Percentiles rank a stretch among this genome's conserved stretches.
phyloP scores from a whole-genome alignment of 2,113 vertebrate genomes.

The Thryonomys swinderianus region DNA sequence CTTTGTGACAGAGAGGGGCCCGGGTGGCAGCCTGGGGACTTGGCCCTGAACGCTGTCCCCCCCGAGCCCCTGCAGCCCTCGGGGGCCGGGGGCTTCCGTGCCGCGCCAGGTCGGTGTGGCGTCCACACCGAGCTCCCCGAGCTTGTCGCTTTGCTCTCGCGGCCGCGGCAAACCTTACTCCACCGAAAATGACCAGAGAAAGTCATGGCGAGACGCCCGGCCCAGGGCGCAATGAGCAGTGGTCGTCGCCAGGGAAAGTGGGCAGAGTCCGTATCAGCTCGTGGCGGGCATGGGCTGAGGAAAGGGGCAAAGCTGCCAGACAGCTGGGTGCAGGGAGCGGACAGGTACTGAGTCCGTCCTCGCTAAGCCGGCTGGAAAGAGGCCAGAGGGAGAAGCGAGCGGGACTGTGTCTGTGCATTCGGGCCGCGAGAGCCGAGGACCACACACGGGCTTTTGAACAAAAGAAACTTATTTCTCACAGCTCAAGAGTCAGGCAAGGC shows the following conservation, averaged over 20 bases:
- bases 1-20: too few relatives aligned
- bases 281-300: background rate
- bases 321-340: background rate
- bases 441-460: background rate
- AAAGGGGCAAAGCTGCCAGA: background rate
- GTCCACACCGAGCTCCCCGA: background rate
- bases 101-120: background rate
- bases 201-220: background rate
- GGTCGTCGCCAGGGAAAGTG: too few relatives aligned
- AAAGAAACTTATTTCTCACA: background rate
- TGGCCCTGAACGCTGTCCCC: background rate
- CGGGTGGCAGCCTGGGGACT: background rate
- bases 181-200: background rate
- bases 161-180: background rate
- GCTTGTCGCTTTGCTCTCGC: background rate
- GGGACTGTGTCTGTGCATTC: background rate
- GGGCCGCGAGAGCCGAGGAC: background rate
- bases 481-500: background rate
- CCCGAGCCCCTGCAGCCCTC: background rate
- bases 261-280: background rate
- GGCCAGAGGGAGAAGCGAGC: background rate
- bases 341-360: background rate
- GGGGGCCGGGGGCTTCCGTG: background rate
- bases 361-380: background rate
- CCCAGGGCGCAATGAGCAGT: background rate